Conservation (phyloP, 1,140 invertebrate species). For the Anoplolepis gracilipes region DNA sequence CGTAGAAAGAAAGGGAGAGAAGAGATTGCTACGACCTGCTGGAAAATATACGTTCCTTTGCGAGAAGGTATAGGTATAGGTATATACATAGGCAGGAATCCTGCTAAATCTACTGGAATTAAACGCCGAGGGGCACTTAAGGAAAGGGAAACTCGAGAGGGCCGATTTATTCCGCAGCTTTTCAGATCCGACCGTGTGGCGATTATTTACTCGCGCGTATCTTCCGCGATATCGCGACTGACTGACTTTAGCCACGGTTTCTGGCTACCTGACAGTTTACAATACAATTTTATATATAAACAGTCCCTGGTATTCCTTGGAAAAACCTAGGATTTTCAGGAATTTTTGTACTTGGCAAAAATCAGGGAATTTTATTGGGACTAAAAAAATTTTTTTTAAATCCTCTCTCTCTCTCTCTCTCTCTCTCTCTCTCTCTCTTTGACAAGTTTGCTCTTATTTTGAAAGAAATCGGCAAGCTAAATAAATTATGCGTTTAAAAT, state of each 20-base stretch:
- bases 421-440: too few relatives aligned
- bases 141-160: constrained; percentile 55
- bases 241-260: constrained; percentile 12
- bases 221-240: neutral
- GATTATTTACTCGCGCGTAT: constrained; percentile 41
- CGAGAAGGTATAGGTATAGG: constrained; percentile 57
- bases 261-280: neutral
- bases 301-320: too few relatives aligned
- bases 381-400: too few relatives aligned
- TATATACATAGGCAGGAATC: constrained; percentile 48
- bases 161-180: constrained; percentile 54
- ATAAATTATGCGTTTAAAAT: too few relatives aligned
- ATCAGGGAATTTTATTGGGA: too few relatives aligned
- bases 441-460: too few relatives aligned
- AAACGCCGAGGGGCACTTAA: constrained; percentile 70
- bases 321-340: too few relatives aligned
- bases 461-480: too few relatives aligned
- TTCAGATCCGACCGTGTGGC: neutral
- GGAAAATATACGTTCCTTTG: constrained; percentile 65
- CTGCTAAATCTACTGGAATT: constrained; percentile 75
- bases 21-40: constrained; percentile 30
- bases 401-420: too few relatives aligned
- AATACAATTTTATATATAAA: neutral
- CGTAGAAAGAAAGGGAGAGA: constrained; percentile 35
- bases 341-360: too few relatives aligned